phyloP scores from a whole-genome alignment of 2,113 vertebrate species.

The Onychostruthus taczanowskii region DNA sequence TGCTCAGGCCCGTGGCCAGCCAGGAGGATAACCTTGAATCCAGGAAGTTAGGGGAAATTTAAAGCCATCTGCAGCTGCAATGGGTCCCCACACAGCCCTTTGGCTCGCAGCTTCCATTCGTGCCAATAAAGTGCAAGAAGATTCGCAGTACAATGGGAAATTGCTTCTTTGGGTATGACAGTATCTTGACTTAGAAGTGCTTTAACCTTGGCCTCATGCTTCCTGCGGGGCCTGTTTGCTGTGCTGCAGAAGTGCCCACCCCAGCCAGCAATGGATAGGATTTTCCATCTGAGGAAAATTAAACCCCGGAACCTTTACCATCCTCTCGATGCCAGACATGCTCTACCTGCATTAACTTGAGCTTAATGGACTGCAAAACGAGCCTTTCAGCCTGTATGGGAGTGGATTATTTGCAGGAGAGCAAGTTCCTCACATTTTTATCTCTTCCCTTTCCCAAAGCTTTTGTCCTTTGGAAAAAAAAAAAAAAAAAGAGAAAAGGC shows the following conservation, averaged over 20 bases:
- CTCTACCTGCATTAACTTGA: conserved; percentile 67
- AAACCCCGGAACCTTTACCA: conserved; percentile 60
- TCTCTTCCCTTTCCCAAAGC: not conserved
- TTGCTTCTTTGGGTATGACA: conserved; percentile 65
- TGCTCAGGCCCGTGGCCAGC: not conserved
- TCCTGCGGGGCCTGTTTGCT: conserved; percentile 54
- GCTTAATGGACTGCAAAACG: conserved; percentile 67
- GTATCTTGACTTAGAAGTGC: conserved; percentile 58
- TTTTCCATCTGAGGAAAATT: conserved; percentile 69
- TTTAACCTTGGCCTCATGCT: conserved; percentile 74
- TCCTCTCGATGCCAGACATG: conserved; percentile 53
- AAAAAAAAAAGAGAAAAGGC: not conserved
- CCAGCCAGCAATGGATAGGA: not conserved
- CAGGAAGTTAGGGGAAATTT: conserved; percentile 44
- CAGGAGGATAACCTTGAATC: conserved; percentile 64
- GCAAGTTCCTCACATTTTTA: conserved; percentile 8
- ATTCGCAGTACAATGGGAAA: conserved; percentile 62
- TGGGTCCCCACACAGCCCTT: conserved; percentile 55
- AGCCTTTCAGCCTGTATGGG: conserved; percentile 24
- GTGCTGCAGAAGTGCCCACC: conserved; percentile 8
- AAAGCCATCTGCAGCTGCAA: conserved; percentile 62
- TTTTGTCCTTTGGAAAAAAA: not conserved
- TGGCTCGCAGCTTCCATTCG: not conserved
- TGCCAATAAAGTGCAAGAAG: conserved; percentile 61
- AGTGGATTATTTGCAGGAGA: conserved; percentile 58